phyloP scores from a whole-genome alignment of 2,888 invertebrate species.

The Octonoba sinensis region DNA sequence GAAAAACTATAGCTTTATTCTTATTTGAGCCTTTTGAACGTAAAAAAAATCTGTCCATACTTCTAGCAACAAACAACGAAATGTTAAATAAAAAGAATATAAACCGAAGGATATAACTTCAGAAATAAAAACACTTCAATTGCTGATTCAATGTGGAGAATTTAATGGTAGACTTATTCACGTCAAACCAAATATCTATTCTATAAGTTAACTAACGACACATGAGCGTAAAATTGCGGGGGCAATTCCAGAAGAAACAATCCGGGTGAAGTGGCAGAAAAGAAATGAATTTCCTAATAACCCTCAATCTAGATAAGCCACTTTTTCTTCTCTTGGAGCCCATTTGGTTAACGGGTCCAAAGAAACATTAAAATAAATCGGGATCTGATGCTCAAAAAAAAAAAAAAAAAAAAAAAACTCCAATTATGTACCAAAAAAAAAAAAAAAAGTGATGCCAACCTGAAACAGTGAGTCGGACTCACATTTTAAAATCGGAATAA shows the following conservation, averaged over 20 bases:
- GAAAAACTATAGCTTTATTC: too few species aligned
- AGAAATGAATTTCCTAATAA: constrained; percentile 26
- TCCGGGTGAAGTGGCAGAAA: background rate
- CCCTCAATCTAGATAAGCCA: constrained; percentile 35
- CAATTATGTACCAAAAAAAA: too few species aligned
- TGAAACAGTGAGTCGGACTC: too few species aligned
- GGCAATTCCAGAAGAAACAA: constrained; percentile 8
- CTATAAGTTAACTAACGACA: constrained; percentile 13
- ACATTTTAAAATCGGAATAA: too few species aligned
- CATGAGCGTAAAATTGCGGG: background rate
- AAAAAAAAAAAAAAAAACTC: too few species aligned
- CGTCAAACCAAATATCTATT: constrained; percentile 10
- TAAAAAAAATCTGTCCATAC: too few species aligned
- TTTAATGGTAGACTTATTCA: constrained; percentile 34
- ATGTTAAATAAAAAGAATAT: too few species aligned
- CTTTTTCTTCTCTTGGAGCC: constrained; percentile 17
- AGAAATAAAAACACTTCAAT: background rate
- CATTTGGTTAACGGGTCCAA: background rate
- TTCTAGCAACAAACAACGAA: too few species aligned
- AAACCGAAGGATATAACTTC: too few species aligned
- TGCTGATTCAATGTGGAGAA: constrained; percentile 34
- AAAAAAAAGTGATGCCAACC: too few species aligned
- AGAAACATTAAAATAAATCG: background rate
- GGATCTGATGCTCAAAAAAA: too few species aligned
- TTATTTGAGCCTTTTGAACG: too few species aligned